Evolutionary conservation across 64 coral and sea anemone genomes (phyloP), one percentile per base, ranked within the genome.

Genomic region (Actinia equina): DNA sequence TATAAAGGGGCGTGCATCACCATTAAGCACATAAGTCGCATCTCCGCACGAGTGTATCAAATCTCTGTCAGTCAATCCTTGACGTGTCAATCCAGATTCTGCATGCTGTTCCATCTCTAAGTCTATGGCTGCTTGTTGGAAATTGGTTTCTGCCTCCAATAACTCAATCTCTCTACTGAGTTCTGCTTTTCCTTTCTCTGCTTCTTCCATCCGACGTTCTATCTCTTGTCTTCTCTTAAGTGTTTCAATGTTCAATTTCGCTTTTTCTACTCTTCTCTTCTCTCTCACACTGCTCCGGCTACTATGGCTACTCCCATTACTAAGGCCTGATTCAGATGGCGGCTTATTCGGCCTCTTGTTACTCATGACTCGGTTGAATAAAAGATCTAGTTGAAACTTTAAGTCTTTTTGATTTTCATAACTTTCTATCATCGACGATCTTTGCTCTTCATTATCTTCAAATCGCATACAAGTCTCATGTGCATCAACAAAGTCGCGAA

Each of bases 231-330:
- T 89, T 57, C 64, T 83, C 52, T 89, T 82, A 43, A 89, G 88
- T 23, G 63, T 51, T 59, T 89, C 79, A 52, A 89, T 83, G 58
- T 83, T 84, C 61, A 89, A 74, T 77, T 84, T 89, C 51, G 88
- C 88, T 52, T 89, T 79, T 83, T 89, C 88, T 52, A 70, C 49
- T 83, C 43, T 89, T 51, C 65, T 83, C 59, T 71, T 89, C 51
- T 82, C 88, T 84, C 82, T 84, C 81, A 89, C 88, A 83, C 81
- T 89, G 60, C 86, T 88, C 79, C 86, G 86, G 77, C 86, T 88
- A 65, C 86, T 88, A 37, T 26, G 67, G 58, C 86, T 88, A 88
- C 77, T 88, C 77, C 86, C 77, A 23, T 60, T 59, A 64, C 87
- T 88, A 88, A 42, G 82, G 14, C 77, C 77, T 57, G 82, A 52